Evolutionary conservation across 2,797 vertebrate genomes (phyloP).

Genomic region (Hypotaenidia okinawae): DNA sequence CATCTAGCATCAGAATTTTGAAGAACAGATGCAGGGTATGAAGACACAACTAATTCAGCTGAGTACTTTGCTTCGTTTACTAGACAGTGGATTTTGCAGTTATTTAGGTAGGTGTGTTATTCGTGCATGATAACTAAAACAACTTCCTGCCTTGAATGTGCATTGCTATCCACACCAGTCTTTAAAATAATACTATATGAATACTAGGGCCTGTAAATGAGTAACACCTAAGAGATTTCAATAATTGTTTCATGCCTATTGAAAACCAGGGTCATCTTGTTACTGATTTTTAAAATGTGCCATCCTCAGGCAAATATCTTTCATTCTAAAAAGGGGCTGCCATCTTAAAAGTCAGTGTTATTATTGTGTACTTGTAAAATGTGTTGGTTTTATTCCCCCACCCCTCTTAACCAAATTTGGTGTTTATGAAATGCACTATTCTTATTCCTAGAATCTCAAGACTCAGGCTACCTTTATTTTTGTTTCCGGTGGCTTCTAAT

Average conservation of each 20-base stretch:
- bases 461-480: conserved; percentile 97
- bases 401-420: not conserved
- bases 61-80: conserved; percentile 89
- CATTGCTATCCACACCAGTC: not conserved
- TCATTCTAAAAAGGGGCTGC: not conserved
- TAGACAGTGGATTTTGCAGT: conserved; percentile 95
- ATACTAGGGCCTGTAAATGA: not conserved
- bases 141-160: not conserved
- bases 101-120: conserved; percentile 87
- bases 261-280: not conserved
- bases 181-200: not conserved
- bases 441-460: conserved; percentile 89
- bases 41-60: conserved; percentile 95
- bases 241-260: not conserved
- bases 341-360: not conserved
- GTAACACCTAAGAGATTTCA: not conserved
- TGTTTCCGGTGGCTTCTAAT: conserved; percentile 98
- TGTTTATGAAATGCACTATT: not conserved
- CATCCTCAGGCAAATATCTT: not conserved
- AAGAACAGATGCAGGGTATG: conserved; percentile 99
- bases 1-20: conserved; percentile 93
- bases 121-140: not conserved
- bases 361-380: not conserved
- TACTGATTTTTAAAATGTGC: not conserved
- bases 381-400: not conserved